Evolutionary conservation across 2,113 vertebrate genomes (phyloP).

Genomic region (Raja brachyura): DNA sequence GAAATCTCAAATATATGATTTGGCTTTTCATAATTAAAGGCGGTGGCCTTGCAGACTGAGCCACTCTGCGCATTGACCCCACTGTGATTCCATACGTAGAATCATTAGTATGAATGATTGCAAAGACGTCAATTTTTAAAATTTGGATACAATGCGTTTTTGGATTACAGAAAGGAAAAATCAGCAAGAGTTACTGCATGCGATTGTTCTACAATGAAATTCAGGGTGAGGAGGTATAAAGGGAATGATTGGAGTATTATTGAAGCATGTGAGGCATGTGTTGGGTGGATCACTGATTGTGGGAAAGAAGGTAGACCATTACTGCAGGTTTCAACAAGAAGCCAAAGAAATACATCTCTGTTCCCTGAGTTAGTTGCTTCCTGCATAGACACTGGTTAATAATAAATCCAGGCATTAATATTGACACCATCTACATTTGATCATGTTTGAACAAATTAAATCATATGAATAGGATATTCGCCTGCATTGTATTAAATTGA

Average conservation of each 20-base stretch:
- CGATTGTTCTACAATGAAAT: not conserved
- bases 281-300: too few relatives aligned
- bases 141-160: not conserved
- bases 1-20: not conserved
- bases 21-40: not conserved
- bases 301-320: not conserved
- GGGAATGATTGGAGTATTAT: not conserved
- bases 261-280: not conserved
- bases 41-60: not conserved
- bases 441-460: not conserved
- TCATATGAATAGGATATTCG: not conserved
- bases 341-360: not conserved
- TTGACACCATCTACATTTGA: not conserved
- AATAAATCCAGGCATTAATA: not conserved
- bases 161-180: not conserved
- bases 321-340: not conserved
- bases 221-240: not conserved
- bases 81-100: not conserved
- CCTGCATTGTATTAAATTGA: not conserved
- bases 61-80: not conserved
- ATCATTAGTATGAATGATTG: too few relatives aligned
- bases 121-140: too few relatives aligned
- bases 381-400: not conserved
- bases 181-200: not conserved
- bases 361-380: not conserved